These are phyloP conservation scores for Lasiurus cinereus DNA, from an alignment of 2,113 vertebrate species.

Conservation along the genomic window DNA sequence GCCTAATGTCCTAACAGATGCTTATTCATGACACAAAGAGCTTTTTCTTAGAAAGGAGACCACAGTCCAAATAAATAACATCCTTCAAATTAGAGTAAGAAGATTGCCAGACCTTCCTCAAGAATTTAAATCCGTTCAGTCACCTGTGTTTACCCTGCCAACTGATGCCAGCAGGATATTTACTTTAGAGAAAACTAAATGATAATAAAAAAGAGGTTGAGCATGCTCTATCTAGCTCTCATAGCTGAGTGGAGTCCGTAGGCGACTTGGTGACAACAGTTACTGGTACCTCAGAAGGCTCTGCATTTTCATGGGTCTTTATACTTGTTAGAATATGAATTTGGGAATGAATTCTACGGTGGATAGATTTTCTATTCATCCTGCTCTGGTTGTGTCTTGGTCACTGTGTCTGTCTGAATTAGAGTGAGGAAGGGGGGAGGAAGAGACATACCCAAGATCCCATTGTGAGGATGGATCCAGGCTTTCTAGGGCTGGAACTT, in stretches of 20 bases:
- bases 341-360: not conserved
- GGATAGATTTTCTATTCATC: not conserved
- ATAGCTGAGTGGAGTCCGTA: not conserved
- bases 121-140: not conserved
- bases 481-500: not conserved
- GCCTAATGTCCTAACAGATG: slow-evolving; percentile 46
- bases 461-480: not conserved
- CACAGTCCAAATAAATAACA: slow-evolving; percentile 26
- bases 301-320: not conserved
- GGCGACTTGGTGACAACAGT: not conserved
- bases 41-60: slow-evolving; percentile 62
- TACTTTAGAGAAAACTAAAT: slow-evolving; percentile 37
- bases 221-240: slow-evolving; percentile 31
- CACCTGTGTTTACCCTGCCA: slow-evolving; percentile 62
- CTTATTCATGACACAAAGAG: slow-evolving; percentile 40
- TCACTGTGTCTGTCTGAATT: not conserved
- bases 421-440: not conserved
- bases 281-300: not conserved
- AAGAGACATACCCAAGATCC: not conserved
- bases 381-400: not conserved
- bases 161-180: slow-evolving; percentile 46
- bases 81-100: slow-evolving; percentile 47
- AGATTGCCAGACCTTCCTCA: slow-evolving; percentile 44
- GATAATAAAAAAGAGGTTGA: not conserved
- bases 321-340: not conserved